These are phyloP conservation scores for Anoura caudifer DNA, from an alignment of 2,113 vertebrate genomes.

Conservation along the genomic window DNA sequence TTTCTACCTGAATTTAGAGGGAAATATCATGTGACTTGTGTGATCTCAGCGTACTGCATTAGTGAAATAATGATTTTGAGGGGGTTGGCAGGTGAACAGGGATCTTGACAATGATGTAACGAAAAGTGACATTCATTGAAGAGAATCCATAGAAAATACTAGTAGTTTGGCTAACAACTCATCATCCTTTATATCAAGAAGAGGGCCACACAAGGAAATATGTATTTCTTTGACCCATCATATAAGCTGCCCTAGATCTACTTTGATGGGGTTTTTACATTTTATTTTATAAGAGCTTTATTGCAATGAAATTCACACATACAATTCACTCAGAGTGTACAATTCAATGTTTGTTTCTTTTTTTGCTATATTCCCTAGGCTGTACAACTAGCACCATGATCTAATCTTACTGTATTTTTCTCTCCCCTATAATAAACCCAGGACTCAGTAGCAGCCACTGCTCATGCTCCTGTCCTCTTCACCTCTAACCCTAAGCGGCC, in stretches of 20 bases:
- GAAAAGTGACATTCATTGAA: neutral
- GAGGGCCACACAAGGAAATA: neutral
- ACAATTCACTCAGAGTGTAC: neutral
- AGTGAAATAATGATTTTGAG: neutral
- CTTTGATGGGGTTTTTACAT: neutral
- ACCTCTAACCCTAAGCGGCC: neutral
- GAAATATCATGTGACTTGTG: neutral
- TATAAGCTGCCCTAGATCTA: neutral
- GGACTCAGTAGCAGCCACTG: neutral
- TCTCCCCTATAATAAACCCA: neutral
- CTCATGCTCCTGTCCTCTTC: neutral
- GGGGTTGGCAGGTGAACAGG: neutral
- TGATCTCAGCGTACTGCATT: neutral
- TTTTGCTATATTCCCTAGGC: neutral
- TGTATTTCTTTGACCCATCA: neutral
- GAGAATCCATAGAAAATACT: neutral
- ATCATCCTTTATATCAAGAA: neutral
- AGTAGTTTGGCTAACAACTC: neutral
- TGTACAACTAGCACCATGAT: neutral
- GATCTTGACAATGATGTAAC: neutral
- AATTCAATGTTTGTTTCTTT: neutral
- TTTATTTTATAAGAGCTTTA: neutral
- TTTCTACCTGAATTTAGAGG: conserved; percentile 12
- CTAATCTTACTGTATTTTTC: neutral
- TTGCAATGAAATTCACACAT: neutral